Evolutionary conservation across 2,797 vertebrate species (phyloP).

Genomic region (Megaceryle alcyon): DNA sequence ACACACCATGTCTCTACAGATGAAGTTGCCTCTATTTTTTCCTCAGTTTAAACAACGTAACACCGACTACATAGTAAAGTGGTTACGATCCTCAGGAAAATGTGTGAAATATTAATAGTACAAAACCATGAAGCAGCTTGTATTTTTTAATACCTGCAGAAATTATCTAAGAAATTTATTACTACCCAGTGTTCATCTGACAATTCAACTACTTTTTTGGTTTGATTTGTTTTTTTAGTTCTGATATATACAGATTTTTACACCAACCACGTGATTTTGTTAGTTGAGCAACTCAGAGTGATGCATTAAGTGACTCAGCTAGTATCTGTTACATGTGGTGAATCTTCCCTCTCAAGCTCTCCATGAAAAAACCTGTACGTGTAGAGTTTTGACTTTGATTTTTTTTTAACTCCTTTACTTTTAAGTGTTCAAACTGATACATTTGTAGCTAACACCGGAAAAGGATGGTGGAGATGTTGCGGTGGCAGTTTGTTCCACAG

Average conservation of each 20-base stretch:
- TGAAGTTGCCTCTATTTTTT: neutral
- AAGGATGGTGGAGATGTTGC: neutral
- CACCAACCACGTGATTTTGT: neutral
- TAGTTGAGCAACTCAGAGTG: neutral
- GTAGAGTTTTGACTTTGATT: neutral
- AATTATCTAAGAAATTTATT: neutral
- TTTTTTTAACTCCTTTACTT: neutral
- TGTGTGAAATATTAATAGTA: neutral
- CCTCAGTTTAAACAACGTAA: neutral
- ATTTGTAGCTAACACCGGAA: neutral
- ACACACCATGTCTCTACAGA: neutral
- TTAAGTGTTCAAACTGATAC: neutral
- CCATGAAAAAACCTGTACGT: neutral
- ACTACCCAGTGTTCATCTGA: neutral
- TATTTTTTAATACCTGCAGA: neutral
- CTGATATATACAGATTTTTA: neutral
- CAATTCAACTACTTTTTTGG: neutral
- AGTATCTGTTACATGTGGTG: neutral
- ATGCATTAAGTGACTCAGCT: neutral
- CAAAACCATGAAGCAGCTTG: neutral
- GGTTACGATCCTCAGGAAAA: neutral
- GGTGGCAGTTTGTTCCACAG: neutral
- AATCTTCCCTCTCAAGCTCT: neutral
- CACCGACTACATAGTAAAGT: neutral
- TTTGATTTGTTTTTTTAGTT: neutral